phyloP scores from a whole-genome alignment of 2,888 invertebrate genomes.

The Drosophila demipolita region DNA sequence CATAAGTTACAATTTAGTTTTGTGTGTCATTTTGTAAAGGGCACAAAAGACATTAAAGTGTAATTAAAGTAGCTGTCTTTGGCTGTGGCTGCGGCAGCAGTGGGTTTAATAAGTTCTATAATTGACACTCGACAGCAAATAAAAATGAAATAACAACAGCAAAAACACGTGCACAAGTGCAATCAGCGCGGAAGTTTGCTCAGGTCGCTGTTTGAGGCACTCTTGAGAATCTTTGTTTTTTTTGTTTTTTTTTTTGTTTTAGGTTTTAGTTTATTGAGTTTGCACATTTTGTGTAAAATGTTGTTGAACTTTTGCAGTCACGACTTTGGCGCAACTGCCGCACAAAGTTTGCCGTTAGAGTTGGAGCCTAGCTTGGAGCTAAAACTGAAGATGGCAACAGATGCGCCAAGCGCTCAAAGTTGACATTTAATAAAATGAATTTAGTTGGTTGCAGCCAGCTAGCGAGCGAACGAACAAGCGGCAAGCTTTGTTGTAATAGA shows the following conservation, averaged over 20 bases:
- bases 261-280: slow-evolving; percentile 52
- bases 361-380: slow-evolving; percentile 2
- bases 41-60: slow-evolving; percentile 31
- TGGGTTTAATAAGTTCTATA: slow-evolving; percentile 45
- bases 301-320: slow-evolving; percentile 83
- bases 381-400: slow-evolving; percentile 45
- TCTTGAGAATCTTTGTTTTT: slow-evolving; percentile 46
- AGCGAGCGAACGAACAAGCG: slow-evolving; percentile 20
- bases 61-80: slow-evolving; percentile 47
- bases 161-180: slow-evolving; percentile 55
- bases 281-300: slow-evolving; percentile 78
- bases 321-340: slow-evolving; percentile 62
- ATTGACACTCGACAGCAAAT: slow-evolving; percentile 45
- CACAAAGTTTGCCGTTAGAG: slow-evolving; percentile 11
- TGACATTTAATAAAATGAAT: slow-evolving; percentile 78
- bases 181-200: slow-evolving; percentile 50
- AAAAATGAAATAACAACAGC: slow-evolving; percentile 9
- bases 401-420: slow-evolving; percentile 60
- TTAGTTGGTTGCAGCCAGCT: slow-evolving; percentile 26
- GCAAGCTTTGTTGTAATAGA: slow-evolving; percentile 62
- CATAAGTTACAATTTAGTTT: slow-evolving; percentile 11
- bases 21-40: slow-evolving; percentile 19
- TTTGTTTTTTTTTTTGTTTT: slow-evolving; percentile 12
- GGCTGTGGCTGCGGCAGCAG: background rate
- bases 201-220: slow-evolving; percentile 22